Evolutionary conservation across 53 echinoderm and acorn worm species (phyloP).

Genomic region (Temnopleurus reevesii): DNA sequence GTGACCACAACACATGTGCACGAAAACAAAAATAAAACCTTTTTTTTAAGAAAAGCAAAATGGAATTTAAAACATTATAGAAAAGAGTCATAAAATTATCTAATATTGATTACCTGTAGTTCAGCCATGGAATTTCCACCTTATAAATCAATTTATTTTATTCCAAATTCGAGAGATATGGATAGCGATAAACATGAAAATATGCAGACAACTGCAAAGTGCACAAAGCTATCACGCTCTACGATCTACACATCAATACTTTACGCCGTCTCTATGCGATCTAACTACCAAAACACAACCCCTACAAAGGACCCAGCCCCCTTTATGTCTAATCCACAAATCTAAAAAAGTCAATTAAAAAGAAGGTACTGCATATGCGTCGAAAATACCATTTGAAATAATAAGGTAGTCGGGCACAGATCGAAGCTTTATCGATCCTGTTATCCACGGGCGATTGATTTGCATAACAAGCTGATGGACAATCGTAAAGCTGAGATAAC

Average conservation of each 20-base stretch:
- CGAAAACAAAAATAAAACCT: no score
- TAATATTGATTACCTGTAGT: neutral
- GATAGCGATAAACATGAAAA: no score
- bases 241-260: neutral
- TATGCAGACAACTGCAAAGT: neutral
- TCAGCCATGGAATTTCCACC: neutral
- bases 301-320: neutral
- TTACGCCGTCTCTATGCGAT: conserved; percentile 8
- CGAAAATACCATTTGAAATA: neutral
- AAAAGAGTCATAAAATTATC: no score
- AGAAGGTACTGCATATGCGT: neutral
- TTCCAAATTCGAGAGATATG: neutral
- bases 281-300: conserved; percentile 5
- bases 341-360: neutral
- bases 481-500: conserved; percentile 3
- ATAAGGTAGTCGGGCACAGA: neutral
- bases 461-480: conserved; percentile 11
- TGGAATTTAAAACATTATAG: no score
- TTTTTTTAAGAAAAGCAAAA: no score
- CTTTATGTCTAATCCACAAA: neutral
- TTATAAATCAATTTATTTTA: neutral
- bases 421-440: conserved; percentile 21
- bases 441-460: conserved; percentile 33
- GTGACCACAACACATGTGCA: no score
- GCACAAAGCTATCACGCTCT: neutral